Evolutionary conservation across 2,888 invertebrate genomes (phyloP).

Genomic region (Palloptera scutellata): DNA sequence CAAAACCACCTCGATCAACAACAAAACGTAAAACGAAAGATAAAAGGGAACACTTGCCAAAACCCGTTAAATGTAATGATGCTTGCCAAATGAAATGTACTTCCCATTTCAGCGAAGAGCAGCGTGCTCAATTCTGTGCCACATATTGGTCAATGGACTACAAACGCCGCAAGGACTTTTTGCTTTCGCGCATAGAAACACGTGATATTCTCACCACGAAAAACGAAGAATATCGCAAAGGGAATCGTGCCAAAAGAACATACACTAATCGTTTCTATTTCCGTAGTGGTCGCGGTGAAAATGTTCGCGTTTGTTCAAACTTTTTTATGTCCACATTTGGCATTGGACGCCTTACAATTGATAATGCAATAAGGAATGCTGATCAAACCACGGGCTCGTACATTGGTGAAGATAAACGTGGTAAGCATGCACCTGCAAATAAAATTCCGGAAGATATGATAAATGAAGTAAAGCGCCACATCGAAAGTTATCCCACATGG

Average conservation of each 20-base stretch:
- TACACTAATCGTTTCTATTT: slow-evolving; percentile 39
- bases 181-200: slow-evolving; percentile 40
- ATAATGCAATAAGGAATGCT: slow-evolving; percentile 38
- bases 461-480: slow-evolving; percentile 36
- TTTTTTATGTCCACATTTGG: slow-evolving; percentile 40
- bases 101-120: slow-evolving; percentile 38
- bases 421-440: slow-evolving; percentile 31
- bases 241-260: slow-evolving; percentile 38
- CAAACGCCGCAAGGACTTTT: slow-evolving; percentile 42
- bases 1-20: too few relatives aligned
- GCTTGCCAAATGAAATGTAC: slow-evolving; percentile 40
- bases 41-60: slow-evolving; percentile 37
- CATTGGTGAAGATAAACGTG: slow-evolving; percentile 38
- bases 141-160: slow-evolving; percentile 43
- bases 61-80: slow-evolving; percentile 37
- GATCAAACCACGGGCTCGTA: slow-evolving; percentile 42
- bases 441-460: slow-evolving; percentile 37
- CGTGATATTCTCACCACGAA: slow-evolving; percentile 37
- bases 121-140: slow-evolving; percentile 41
- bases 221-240: slow-evolving; percentile 37
- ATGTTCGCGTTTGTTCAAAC: slow-evolving; percentile 40
- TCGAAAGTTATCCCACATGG: slow-evolving; percentile 43
- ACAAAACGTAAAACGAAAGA: slow-evolving; percentile 8
- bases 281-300: slow-evolving; percentile 38
- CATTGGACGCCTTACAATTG: slow-evolving; percentile 36